phyloP scores from a whole-genome alignment of 2,888 invertebrate genomes.

The Ceraclea dissimilis region DNA sequence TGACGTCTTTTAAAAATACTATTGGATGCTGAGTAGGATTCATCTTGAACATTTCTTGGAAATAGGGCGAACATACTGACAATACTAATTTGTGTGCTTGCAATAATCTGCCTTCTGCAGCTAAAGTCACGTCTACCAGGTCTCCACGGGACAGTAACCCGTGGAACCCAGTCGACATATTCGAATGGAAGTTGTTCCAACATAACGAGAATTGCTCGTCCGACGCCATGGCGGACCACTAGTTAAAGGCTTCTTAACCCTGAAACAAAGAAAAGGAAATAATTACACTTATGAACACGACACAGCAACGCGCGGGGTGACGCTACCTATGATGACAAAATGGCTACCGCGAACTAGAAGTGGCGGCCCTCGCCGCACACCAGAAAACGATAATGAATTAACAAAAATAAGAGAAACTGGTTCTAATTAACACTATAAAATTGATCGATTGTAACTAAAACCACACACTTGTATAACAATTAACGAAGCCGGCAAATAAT shows the following conservation, averaged over 20 bases:
- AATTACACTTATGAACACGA: neutral
- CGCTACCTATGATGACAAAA: neutral
- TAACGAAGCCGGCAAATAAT: neutral
- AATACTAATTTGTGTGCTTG: conserved; percentile 65
- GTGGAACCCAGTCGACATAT: conserved; percentile 64
- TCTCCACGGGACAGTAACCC: conserved; percentile 62
- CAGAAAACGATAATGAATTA: neutral
- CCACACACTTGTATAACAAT: neutral
- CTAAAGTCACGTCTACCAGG: conserved; percentile 62
- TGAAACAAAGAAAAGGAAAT: conserved; percentile 10
- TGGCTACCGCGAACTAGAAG: neutral
- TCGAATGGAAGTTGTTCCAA: conserved; percentile 70
- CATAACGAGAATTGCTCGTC: conserved; percentile 67
- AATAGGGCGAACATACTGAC: conserved; percentile 67
- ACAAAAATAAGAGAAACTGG: neutral
- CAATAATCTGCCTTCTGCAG: conserved; percentile 62
- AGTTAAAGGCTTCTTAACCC: conserved; percentile 5
- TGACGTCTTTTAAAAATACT: conserved; percentile 65
- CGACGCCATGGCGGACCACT: conserved; percentile 55
- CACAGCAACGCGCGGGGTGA: neutral
- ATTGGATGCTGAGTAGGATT: conserved; percentile 61
- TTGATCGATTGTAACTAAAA: neutral
- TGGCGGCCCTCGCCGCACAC: neutral
- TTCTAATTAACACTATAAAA: neutral
- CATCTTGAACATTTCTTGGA: conserved; percentile 66